phyloP scores from a whole-genome alignment of 1,140 invertebrate species.

The Drosophila lowei region DNA sequence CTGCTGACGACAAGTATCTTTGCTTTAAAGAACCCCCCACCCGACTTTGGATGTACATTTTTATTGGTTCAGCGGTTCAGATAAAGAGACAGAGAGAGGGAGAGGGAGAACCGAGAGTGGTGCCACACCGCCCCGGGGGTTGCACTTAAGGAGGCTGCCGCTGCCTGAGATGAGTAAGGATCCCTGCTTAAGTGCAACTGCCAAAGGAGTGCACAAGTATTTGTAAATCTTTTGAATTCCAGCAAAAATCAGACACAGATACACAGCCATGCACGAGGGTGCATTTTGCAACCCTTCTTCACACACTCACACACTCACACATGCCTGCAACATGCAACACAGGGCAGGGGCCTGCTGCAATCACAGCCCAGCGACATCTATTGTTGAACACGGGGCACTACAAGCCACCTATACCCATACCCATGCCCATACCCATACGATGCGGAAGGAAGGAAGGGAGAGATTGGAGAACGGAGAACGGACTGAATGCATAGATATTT shows the following conservation, averaged over 20 bases:
- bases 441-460: not conserved
- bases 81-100: conserved; percentile 17
- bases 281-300: conserved; percentile 74
- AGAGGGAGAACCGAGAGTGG: conserved; percentile 12
- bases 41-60: conserved; percentile 62
- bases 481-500: conserved; percentile 76
- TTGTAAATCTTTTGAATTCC: conserved; percentile 82
- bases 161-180: conserved; percentile 37
- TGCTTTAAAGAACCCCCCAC: conserved; percentile 59
- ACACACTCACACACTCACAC: conserved; percentile 17
- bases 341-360: conserved; percentile 30
- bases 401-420: not conserved
- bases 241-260: conserved; percentile 66
- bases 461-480: not conserved
- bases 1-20: conserved; percentile 73
- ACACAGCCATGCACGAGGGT: conserved; percentile 41
- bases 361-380: conserved; percentile 77
- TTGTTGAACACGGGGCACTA: conserved; percentile 69
- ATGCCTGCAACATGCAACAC: conserved; percentile 4
- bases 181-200: conserved; percentile 71
- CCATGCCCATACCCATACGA: too few species aligned
- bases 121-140: conserved; percentile 40
- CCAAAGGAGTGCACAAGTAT: conserved; percentile 75
- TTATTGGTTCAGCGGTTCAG: conserved; percentile 67
- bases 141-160: conserved; percentile 58